Conservation (phyloP, 2,888 invertebrate species). For the Polyommatus iphigenia region DNA sequence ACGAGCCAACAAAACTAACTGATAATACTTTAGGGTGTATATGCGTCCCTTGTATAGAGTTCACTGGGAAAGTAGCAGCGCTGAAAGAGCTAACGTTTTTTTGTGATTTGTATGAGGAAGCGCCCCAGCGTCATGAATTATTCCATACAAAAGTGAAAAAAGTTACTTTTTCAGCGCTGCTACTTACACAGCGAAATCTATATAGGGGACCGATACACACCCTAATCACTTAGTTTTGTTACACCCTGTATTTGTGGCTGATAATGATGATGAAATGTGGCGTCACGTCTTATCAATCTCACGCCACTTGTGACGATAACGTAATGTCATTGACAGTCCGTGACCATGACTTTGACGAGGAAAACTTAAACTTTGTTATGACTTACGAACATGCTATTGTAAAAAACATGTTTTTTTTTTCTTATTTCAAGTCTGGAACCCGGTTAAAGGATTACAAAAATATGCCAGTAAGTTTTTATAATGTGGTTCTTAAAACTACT, state of each 20-base stretch:
- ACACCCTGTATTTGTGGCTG: neutral
- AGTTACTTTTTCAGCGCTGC: too few species aligned
- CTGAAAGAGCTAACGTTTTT: too few species aligned
- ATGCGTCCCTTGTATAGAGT: too few species aligned
- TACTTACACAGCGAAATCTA: neutral
- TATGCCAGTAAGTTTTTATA: slow-evolving; percentile 59
- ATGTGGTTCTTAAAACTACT: neutral
- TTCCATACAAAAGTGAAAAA: too few species aligned
- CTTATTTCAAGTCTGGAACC: slow-evolving; percentile 69
- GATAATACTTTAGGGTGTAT: too few species aligned
- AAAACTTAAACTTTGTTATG: neutral
- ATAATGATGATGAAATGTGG: neutral
- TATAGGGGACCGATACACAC: neutral
- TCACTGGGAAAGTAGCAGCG: too few species aligned
- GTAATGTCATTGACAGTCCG: neutral
- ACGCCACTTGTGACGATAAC: neutral
- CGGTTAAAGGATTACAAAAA: slow-evolving; percentile 66
- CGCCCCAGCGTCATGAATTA: too few species aligned
- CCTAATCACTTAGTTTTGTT: too few species aligned
- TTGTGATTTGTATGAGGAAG: too few species aligned
- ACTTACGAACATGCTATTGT: neutral
- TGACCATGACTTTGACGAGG: neutral
- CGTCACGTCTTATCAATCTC: slow-evolving; percentile 11
- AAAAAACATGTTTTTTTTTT: slow-evolving; percentile 27
- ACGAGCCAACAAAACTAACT: too few species aligned